A percentile compares a stretch with the other conserved stretches of the same genome.
phyloP scores from a whole-genome alignment of 2,797 vertebrate genomes.

The Melanotaenia boesemani region DNA sequence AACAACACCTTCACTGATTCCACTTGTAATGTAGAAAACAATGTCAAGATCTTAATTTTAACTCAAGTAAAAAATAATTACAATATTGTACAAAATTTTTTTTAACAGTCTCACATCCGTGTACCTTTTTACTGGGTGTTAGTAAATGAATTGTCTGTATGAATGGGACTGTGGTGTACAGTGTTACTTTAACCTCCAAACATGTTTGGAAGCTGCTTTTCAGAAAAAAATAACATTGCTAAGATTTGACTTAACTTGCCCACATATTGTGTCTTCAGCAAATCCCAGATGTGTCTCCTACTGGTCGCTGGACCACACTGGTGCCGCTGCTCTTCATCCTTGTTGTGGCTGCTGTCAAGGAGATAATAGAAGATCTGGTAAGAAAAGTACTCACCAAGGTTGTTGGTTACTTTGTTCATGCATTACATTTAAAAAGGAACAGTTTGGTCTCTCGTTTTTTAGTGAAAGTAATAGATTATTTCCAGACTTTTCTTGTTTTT shows the following conservation, averaged over 20 bases:
- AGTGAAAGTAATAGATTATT: too few species aligned
- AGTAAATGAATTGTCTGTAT: not conserved
- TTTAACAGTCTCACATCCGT: not conserved
- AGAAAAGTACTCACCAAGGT: not conserved
- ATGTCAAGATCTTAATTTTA: not conserved
- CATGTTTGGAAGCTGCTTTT: not conserved
- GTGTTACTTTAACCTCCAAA: not conserved
- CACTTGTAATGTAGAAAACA: not conserved
- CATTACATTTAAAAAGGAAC: too few species aligned
- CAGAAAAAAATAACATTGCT: not conserved
- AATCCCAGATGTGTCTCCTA: constrained; percentile 99
- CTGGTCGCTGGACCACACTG: constrained; percentile 97
- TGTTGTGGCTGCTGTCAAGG: constrained; percentile 97
- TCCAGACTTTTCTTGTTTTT: not conserved
- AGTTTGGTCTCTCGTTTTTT: too few species aligned
- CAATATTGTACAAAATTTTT: not conserved
- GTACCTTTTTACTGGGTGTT: not conserved
- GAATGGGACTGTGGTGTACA: not conserved
- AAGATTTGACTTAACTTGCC: not conserved
- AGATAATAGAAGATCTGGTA: constrained; percentile 98
- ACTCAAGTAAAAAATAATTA: not conserved
- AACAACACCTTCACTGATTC: not conserved
- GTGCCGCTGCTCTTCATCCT: constrained; percentile 98
- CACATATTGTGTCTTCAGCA: constrained; percentile 82
- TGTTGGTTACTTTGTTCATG: too few species aligned